These are phyloP conservation scores for Hippocampus mohnikei DNA, from an alignment of 2,113 vertebrate genomes.

Conservation along the genomic window DNA sequence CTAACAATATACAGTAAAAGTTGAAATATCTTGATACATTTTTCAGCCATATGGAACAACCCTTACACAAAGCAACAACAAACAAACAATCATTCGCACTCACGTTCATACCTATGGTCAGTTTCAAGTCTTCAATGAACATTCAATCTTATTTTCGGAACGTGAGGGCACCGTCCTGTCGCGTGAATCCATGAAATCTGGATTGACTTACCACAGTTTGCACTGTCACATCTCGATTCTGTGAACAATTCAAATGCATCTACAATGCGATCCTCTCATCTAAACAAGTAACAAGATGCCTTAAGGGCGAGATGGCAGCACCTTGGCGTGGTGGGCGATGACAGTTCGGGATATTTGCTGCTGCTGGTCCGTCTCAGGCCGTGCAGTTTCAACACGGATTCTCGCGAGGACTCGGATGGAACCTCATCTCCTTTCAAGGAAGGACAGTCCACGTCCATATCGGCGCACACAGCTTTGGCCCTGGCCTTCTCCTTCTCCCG, in stretches of 20 bases:
- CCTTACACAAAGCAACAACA: too few species aligned
- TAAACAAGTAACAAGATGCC: neutral
- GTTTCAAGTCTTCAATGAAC: too few species aligned
- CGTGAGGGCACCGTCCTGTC: too few species aligned
- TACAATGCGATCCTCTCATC: neutral
- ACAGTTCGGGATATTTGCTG: slow-evolving; percentile 83
- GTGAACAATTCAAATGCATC: neutral
- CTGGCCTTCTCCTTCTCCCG: slow-evolving; percentile 91
- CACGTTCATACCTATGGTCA: too few species aligned
- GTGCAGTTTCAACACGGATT: slow-evolving; percentile 79
- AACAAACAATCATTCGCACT: too few species aligned
- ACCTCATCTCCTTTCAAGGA: slow-evolving; percentile 59
- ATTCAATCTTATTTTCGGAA: too few species aligned
- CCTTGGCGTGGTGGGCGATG: slow-evolving; percentile 89
- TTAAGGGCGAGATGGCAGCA: slow-evolving; percentile 65
- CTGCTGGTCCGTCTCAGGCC: slow-evolving; percentile 74
- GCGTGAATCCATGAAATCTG: too few species aligned
- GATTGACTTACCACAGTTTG: too few species aligned
- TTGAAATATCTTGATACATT: too few species aligned
- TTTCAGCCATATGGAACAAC: too few species aligned
- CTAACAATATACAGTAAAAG: too few species aligned
- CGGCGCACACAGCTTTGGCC: slow-evolving; percentile 87
- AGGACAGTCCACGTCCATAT: slow-evolving; percentile 80
- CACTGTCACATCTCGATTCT: too few species aligned
- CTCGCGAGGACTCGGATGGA: slow-evolving; percentile 72